These are phyloP conservation scores for Hippoglossus hippoglossus DNA, from an alignment of 2,797 vertebrate species.

Conservation along the genomic window DNA sequence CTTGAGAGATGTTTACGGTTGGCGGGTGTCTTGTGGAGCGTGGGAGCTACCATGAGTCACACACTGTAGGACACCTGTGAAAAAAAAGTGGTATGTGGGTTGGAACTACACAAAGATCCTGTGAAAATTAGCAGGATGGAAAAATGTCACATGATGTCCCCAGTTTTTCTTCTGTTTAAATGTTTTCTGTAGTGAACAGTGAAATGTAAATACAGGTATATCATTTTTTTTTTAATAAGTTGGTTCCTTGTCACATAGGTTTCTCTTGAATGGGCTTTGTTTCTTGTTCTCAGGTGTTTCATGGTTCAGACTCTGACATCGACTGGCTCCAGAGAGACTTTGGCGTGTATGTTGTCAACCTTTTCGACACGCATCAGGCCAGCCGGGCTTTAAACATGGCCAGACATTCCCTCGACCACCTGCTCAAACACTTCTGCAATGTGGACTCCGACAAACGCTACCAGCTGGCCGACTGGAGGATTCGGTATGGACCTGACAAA, in stretches of 20 bases:
- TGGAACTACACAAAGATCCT: slow-evolving; percentile 38
- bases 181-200: neutral
- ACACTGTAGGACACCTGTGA: slow-evolving; percentile 57
- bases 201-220: neutral
- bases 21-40: slow-evolving; percentile 40
- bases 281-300: slow-evolving; percentile 88
- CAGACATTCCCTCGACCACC: slow-evolving; percentile 92
- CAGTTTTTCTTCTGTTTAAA: neutral
- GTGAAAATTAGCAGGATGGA: slow-evolving; percentile 38
- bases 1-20: slow-evolving; percentile 45
- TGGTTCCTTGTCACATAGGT: neutral
- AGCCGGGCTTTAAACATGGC: slow-evolving; percentile 92
- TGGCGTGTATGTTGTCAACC: slow-evolving; percentile 93
- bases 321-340: slow-evolving; percentile 99
- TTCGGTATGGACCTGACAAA: slow-evolving; percentile 84
- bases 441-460: slow-evolving; percentile 94
- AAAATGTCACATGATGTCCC: slow-evolving; percentile 19
- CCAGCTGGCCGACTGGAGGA: slow-evolving; percentile 97
- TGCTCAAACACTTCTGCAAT: slow-evolving; percentile 90
- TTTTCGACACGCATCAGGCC: slow-evolving; percentile 98
- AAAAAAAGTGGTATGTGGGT: slow-evolving; percentile 48
- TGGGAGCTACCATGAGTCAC: slow-evolving; percentile 60
- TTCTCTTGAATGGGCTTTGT: slow-evolving; percentile 1
- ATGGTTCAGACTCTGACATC: slow-evolving; percentile 95
- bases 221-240: neutral